phyloP scores from a whole-genome alignment of 2,797 vertebrate species.

The Sphenopsis melanotis region DNA sequence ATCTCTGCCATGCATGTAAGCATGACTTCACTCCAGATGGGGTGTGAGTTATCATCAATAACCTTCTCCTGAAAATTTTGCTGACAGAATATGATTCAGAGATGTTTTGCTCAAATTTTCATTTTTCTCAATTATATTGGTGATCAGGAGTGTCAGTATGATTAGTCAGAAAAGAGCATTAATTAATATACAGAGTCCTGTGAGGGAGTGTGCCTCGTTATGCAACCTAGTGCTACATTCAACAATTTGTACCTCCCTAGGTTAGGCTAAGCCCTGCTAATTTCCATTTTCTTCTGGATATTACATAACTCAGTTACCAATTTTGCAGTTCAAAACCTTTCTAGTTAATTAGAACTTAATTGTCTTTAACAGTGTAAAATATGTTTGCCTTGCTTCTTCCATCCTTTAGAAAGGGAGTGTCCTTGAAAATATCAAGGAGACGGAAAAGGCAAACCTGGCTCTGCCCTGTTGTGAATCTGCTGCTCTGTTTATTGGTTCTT shows the following conservation, averaged over 20 bases:
- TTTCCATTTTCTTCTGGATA: background rate
- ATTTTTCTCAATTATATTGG: background rate
- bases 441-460: background rate
- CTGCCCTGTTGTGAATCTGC: background rate
- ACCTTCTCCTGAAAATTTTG: background rate
- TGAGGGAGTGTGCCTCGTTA: background rate
- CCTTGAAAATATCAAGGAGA: background rate
- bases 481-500: background rate
- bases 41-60: background rate
- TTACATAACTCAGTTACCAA: background rate
- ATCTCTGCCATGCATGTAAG: background rate
- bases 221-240: background rate
- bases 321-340: background rate
- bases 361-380: background rate
- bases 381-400: background rate
- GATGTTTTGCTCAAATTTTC: background rate
- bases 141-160: background rate
- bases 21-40: background rate
- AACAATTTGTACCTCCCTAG: background rate
- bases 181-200: background rate
- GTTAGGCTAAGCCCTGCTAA: background rate
- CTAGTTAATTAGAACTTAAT: background rate
- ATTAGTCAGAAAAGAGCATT: background rate
- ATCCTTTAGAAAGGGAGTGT: background rate
- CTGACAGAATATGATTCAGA: background rate